These are phyloP conservation scores for Cricetomys ansorgei DNA, from an alignment of 2,113 vertebrate genomes.

Conservation along the genomic window DNA sequence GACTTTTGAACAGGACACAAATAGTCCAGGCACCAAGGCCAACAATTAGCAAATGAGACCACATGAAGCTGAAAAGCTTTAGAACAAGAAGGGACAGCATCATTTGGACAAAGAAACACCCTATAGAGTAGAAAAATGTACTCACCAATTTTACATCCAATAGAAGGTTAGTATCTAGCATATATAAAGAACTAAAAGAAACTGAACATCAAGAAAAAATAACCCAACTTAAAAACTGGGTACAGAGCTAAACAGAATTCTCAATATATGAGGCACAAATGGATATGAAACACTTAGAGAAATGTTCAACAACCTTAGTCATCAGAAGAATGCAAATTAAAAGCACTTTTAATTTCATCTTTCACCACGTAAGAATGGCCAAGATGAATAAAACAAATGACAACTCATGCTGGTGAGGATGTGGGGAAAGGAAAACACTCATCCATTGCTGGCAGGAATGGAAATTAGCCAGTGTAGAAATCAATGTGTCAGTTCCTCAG, in stretches of 20 bases:
- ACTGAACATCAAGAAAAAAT: not conserved
- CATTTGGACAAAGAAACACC: not conserved
- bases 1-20: not conserved
- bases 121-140: not conserved
- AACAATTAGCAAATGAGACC: not conserved
- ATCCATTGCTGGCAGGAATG: not conserved
- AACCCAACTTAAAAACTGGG: not conserved
- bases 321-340: not conserved
- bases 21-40: not conserved
- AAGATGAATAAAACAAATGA: not conserved
- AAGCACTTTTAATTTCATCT: not conserved
- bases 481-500: not conserved
- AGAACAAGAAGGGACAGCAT: not conserved
- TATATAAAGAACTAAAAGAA: not conserved
- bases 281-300: not conserved
- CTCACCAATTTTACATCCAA: not conserved
- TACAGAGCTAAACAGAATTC: not conserved
- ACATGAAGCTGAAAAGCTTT: not conserved
- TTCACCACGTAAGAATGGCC: not conserved
- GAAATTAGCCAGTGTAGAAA: not conserved
- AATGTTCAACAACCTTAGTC: not conserved
- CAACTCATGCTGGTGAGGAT: not conserved
- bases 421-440: no score
- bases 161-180: not conserved
- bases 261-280: not conserved